Evolutionary conservation across 2,888 invertebrate genomes (phyloP), one percentile per base, ranked within the genome.

Genomic region (Lithodes maja): DNA sequence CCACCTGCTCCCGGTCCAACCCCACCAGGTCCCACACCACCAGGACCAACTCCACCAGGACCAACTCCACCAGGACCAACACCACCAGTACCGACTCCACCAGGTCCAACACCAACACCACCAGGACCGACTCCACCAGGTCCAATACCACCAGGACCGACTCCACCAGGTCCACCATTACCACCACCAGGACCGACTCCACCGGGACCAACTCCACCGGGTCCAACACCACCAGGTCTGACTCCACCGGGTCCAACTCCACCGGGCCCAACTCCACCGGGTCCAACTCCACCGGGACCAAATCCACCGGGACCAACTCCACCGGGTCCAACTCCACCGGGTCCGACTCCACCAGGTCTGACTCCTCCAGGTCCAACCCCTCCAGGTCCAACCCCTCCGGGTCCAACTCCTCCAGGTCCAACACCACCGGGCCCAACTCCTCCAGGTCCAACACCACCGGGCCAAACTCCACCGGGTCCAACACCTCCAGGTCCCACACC

Each of bases 301-400:
- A n/a, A 7, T 1, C 12, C 7, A 1, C 71, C 71, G 1, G 71
- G 71, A 0, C 71, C 17, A 71, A 71, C 71, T 3, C 17, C 71
- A 12, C 71, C 71, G n/a, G 71, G 71, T 71, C 71, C n/a, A 3
- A 71, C 71, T 5, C 12, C 71, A 71, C 71, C 71, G 5, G 71
- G 71, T n/a, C 71, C 5, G 1, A 71, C 71, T n/a, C 12, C 71
- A 1, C 71, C 71, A n/a, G 71, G 71, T n/a, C 71, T 53, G 2
- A 71, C 75, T 3, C 71, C 74, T 12, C 84, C 84, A 2, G 74
- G 69, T n/a, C 50, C 71, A 71, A 69, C 84, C 1, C 17, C 75
- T 5, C 71, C 75, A 71, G 61, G 61, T 61, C 17, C 71, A 12
- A 71, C 71, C 0, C 12, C 71, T 1, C 71, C 71, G n/a, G 71